phyloP scores from a whole-genome alignment of 2,888 invertebrate genomes.

The Xanthorhoe designata region DNA sequence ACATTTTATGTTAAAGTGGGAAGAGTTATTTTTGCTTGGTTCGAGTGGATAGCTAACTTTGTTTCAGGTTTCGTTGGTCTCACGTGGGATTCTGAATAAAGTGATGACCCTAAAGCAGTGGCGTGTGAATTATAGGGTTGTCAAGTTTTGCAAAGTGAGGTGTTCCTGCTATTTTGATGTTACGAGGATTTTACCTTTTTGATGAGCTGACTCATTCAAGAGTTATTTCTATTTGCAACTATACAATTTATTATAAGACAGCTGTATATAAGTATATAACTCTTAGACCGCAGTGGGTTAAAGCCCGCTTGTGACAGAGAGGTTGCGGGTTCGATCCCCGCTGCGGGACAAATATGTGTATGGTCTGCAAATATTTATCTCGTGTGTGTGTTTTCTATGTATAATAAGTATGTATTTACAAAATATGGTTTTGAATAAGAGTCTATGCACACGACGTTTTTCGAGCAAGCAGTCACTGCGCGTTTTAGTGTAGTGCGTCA shows the following conservation, averaged over 20 bases:
- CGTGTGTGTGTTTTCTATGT: too few relatives aligned
- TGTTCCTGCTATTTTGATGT: constrained; percentile 26
- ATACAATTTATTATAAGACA: background rate
- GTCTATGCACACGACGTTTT: too few relatives aligned
- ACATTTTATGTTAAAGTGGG: constrained; percentile 17
- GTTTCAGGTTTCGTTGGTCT: constrained; percentile 50
- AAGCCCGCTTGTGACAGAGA: too few relatives aligned
- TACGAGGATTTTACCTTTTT: constrained; percentile 19
- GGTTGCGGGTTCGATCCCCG: too few relatives aligned
- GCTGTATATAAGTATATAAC: background rate
- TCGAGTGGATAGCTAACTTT: constrained; percentile 9
- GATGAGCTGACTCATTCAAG: constrained; percentile 3
- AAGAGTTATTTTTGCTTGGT: constrained; percentile 35
- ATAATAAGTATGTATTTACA: too few relatives aligned
- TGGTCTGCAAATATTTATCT: too few relatives aligned
- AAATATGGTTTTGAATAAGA: too few relatives aligned
- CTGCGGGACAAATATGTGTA: too few relatives aligned
- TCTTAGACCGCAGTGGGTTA: too few relatives aligned
- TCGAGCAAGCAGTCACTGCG: too few relatives aligned
- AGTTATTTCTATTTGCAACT: background rate
- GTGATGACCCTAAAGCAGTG: constrained; percentile 67
- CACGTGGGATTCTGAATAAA: constrained; percentile 70
- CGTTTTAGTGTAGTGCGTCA: too few relatives aligned
- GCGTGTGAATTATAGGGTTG: constrained; percentile 63
- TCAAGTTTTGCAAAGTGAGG: constrained; percentile 47